phyloP scores from a whole-genome alignment of 2,113 vertebrate genomes.

The Calidris pugnax region DNA sequence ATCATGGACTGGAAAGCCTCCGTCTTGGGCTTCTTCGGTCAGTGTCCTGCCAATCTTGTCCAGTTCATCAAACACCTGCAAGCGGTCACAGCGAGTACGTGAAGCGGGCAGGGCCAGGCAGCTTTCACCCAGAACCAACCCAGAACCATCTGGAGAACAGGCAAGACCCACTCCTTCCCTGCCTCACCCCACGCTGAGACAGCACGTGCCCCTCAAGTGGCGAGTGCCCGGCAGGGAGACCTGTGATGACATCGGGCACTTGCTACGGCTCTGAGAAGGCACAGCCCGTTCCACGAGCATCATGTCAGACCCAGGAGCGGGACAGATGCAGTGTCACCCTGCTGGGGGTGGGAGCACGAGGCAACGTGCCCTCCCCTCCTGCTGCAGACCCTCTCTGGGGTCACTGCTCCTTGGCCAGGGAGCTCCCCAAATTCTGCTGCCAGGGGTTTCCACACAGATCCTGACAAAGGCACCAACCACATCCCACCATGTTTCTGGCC shows the following conservation, averaged over 20 bases:
- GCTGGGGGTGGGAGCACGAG: rapidly evolving
- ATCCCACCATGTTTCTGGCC: not conserved
- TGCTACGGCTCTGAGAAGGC: rapidly evolving
- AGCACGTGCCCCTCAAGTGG: rapidly evolving
- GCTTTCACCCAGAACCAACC: not conserved
- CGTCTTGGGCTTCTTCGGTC: slow-evolving; percentile 78
- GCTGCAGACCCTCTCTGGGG: not conserved
- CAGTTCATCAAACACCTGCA: slow-evolving; percentile 92
- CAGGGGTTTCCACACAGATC: not conserved
- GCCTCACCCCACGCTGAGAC: not conserved
- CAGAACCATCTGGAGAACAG: not conserved
- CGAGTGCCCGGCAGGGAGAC: not conserved
- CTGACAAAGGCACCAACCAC: not conserved
- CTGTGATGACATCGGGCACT: not conserved
- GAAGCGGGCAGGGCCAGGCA: not conserved
- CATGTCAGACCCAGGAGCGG: not conserved
- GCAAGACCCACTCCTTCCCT: not conserved
- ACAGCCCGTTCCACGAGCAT: not conserved
- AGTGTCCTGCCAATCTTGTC: slow-evolving; percentile 83
- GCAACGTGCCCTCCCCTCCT: not conserved
- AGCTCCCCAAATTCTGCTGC: not conserved
- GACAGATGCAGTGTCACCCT: not conserved
- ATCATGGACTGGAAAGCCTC: slow-evolving; percentile 77
- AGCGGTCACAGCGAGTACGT: rapidly evolving
- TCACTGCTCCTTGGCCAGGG: not conserved